Conservation (phyloP, 2,888 invertebrate genomes). For the Lissonota sp. region DNA sequence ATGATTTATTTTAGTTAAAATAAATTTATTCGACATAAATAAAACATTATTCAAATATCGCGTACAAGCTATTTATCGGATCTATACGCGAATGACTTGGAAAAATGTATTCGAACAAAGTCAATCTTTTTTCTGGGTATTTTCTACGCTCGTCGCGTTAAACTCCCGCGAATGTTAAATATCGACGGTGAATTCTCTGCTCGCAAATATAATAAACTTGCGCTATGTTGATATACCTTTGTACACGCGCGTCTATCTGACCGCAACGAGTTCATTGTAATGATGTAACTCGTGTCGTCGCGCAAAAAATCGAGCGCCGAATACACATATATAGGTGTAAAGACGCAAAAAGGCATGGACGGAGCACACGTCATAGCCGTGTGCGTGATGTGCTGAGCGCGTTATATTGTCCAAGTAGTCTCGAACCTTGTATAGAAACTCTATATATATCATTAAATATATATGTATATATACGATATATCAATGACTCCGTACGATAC, state of each 20-base stretch:
- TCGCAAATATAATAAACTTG: too few species aligned
- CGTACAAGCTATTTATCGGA: too few species aligned
- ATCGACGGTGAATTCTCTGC: too few species aligned
- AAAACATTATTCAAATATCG: too few species aligned
- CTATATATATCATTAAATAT: background rate
- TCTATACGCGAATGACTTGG: too few species aligned
- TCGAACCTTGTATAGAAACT: slow-evolving; percentile 26
- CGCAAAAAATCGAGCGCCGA: slow-evolving; percentile 37
- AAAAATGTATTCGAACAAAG: too few species aligned
- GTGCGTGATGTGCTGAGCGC: slow-evolving; percentile 43
- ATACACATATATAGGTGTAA: slow-evolving; percentile 4
- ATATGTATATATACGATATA: slow-evolving; percentile 16
- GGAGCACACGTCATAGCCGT: slow-evolving; percentile 31
- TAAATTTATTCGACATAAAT: too few species aligned
- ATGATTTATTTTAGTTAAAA: too few species aligned
- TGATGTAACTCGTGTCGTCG: slow-evolving; percentile 54
- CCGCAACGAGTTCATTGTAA: slow-evolving; percentile 42
- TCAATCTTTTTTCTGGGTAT: too few species aligned
- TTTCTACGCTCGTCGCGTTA: too few species aligned
- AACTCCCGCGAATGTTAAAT: too few species aligned
- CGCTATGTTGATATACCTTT: background rate
- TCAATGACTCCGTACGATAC: slow-evolving; percentile 17
- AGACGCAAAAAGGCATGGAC: slow-evolving; percentile 24
- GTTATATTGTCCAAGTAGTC: slow-evolving; percentile 56
- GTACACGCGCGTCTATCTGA: slow-evolving; percentile 19